These are phyloP conservation scores for Siderastrea radians DNA, from an alignment of 92 coral and sea anemone genomes.

Conservation along the genomic window DNA sequence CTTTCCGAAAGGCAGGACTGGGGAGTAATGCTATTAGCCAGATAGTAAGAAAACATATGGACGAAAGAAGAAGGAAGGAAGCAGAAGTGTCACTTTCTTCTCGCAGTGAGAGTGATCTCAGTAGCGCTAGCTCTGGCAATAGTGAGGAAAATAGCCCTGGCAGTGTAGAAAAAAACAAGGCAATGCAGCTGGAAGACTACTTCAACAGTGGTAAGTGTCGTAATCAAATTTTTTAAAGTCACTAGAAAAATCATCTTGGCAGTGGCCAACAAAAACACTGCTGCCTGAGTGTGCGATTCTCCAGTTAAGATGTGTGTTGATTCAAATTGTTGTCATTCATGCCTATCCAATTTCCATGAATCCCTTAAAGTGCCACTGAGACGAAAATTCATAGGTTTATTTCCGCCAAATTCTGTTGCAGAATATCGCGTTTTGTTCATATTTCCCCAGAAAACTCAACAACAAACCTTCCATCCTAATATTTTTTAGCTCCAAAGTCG, in stretches of 20 bases:
- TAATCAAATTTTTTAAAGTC: background rate
- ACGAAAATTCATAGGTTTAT: no score
- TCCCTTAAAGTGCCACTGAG: no score
- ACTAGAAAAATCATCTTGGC: background rate
- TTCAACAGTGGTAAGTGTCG: slow-evolving; percentile 17
- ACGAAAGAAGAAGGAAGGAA: slow-evolving; percentile 51
- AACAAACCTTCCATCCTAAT: no score
- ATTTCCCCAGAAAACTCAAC: no score
- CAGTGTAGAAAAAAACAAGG: slow-evolving; percentile 10
- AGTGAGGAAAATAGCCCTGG: slow-evolving; percentile 1
- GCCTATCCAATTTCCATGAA: no score
- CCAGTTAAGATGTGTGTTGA: background rate
- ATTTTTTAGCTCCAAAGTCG: no score
- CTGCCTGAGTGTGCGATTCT: background rate
- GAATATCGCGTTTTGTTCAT: no score
- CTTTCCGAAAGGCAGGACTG: slow-evolving; percentile 49
- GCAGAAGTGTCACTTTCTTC: background rate
- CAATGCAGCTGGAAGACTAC: slow-evolving; percentile 2
- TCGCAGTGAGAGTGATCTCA: background rate
- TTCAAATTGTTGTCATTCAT: background rate
- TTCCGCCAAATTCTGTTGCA: no score
- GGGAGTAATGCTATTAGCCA: slow-evolving; percentile 55
- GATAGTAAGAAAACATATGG: slow-evolving; percentile 62
- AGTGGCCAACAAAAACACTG: background rate
- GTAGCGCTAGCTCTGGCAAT: slow-evolving; percentile 6